Base-by-base conservation (phyloP, 2,888 invertebrate species). In the Microctonus hyperodae region DNA sequence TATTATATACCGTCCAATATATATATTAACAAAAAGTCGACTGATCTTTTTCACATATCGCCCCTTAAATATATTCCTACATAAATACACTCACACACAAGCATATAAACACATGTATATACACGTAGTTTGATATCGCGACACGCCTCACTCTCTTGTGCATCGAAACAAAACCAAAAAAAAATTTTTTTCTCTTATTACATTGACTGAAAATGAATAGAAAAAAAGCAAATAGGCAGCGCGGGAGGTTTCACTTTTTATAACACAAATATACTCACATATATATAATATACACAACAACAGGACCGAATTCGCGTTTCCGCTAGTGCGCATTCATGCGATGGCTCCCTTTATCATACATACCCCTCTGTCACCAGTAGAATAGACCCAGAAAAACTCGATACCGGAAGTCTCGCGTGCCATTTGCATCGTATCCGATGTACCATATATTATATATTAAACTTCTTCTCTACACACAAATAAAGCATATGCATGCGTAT, bases 351-450 rank as follows among this genome's bases (percentile, higher is more conserved):
- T 44, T 20, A 16, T 7, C 37, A 62, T 51, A 31, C 53, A 58
- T 62, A 55, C 62, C 53, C 53, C 53, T 44, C 48, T 65, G 51
- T 65, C 59, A 25, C 37, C 11, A 40, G n/a, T 10, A 66, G 67
- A 61, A 68, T 63, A 53, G 62, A 53, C 48, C 28, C 16, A 31
- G 50, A 62, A 67, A 63, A 67, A 67, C 25, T 63, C 58, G 67
- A 67, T 67, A 67, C 63, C 83, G 83, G 83, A 83, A 82, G 81
- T 83, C 81, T 83, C 81, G 82, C 80, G 79, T 82, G 81, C 83
- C 82, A 79, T 81, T 81, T 80, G 79, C 77, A 74, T 75, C 76
- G 71, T 67, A 73, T 74, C 75, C 75, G 75, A 75, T 77, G 75
- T 77, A 76, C 72, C 69, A 76, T 23, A 48, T 22, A 31, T 33